Conservation (phyloP, 2,888 invertebrate genomes). For the Chloromyia formosa region DNA sequence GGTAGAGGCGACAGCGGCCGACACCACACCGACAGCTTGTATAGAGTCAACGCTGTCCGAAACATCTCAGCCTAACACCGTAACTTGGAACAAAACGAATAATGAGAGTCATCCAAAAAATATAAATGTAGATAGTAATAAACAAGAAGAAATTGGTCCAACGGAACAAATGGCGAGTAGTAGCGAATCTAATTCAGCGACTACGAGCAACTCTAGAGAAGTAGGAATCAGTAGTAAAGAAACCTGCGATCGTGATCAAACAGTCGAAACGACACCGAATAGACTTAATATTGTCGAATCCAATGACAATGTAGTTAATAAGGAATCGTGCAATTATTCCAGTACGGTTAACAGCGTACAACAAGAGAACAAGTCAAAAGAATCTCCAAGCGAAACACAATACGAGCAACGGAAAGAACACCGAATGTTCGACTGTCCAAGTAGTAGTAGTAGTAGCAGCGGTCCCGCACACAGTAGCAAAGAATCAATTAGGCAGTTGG, state of each 20-base stretch:
- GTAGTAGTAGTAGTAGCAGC: conserved; percentile 23
- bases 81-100: no score
- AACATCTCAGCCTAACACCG: no score
- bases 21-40: no score
- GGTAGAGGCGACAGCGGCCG: no score
- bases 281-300: neutral
- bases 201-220: no score
- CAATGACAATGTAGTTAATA: neutral
- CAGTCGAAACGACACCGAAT: no score
- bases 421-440: neutral
- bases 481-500: neutral
- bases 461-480: neutral
- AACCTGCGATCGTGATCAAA: no score
- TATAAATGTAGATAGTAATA: conserved; percentile 16
- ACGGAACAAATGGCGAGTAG: neutral
- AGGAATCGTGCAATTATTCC: conserved; percentile 44
- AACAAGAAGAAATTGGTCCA: neutral
- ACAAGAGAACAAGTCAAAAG: conserved; percentile 14
- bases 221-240: no score
- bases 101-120: no score
- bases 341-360: conserved; percentile 36
- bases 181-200: no score
- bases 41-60: no score
- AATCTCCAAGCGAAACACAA: conserved; percentile 1
- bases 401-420: neutral